Percentiles rank a stretch among this genome's conserved stretches.
Conservation (phyloP, 2,888 invertebrate species). For the Pilophorus perplexus region DNA sequence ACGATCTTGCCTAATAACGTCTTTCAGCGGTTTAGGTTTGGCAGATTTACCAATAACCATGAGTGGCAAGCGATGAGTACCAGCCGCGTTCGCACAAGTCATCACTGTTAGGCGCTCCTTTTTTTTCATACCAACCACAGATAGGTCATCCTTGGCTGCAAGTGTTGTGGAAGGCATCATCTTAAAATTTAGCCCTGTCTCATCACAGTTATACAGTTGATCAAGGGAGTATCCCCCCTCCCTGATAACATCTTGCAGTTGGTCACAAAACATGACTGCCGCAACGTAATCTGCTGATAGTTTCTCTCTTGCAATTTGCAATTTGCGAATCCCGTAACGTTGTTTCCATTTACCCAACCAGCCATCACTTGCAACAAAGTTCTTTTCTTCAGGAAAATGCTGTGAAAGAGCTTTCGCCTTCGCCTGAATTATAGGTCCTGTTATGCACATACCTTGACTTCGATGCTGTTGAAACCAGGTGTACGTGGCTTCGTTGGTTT, state of each 20-base stretch:
- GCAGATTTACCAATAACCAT: not conserved
- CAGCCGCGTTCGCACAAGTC: slow-evolving; percentile 30
- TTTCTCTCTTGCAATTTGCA: not conserved
- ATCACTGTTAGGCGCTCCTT: slow-evolving; percentile 29
- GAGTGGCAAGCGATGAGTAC: slow-evolving; percentile 33
- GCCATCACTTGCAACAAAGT: not conserved
- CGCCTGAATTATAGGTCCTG: not conserved
- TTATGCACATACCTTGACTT: not conserved
- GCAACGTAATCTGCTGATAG: slow-evolving; percentile 41
- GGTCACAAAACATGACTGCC: slow-evolving; percentile 34
- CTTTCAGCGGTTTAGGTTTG: slow-evolving; percentile 41
- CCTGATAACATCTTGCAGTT: slow-evolving; percentile 32
- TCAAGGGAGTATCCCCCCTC: slow-evolving; percentile 27
- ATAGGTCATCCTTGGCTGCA: not conserved
- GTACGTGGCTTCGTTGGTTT: not conserved
- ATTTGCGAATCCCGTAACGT: not conserved
- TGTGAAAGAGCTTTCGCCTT: not conserved
- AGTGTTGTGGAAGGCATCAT: not conserved
- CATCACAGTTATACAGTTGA: slow-evolving; percentile 41
- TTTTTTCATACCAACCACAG: not conserved
- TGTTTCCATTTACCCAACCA: not conserved
- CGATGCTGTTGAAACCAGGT: not conserved
- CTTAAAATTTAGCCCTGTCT: slow-evolving; percentile 8
- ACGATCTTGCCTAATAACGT: slow-evolving; percentile 37
- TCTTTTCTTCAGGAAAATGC: not conserved